phyloP scores from a whole-genome alignment of 2,797 vertebrate species.

The Poeciliopsis paucimaculata region DNA sequence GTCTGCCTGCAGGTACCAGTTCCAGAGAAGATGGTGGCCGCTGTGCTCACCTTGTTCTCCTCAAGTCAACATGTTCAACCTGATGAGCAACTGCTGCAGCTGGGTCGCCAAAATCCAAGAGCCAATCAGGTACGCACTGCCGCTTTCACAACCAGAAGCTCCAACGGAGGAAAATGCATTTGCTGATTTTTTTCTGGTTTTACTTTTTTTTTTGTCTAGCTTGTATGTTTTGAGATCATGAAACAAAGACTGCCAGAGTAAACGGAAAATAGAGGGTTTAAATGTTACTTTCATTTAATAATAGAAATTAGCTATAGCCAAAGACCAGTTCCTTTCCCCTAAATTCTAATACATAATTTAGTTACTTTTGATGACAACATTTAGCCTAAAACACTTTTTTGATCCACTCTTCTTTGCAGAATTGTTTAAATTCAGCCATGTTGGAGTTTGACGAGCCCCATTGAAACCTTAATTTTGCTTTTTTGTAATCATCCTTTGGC shows the following conservation, averaged over 20 bases:
- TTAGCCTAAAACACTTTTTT: background rate
- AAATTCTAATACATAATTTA: background rate
- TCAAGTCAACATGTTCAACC: conserved; percentile 85
- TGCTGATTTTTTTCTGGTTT: background rate
- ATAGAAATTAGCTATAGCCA: background rate
- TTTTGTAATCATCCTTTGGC: background rate
- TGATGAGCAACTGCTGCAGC: conserved; percentile 86
- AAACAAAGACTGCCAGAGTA: background rate
- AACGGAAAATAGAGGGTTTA: background rate
- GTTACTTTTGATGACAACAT: background rate
- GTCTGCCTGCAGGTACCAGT: conserved; percentile 68
- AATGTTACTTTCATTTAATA: background rate
- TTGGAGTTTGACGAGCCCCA: background rate
- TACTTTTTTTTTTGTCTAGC: background rate
- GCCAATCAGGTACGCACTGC: conserved; percentile 78
- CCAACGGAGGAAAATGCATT: background rate
- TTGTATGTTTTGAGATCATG: background rate
- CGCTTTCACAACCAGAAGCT: background rate
- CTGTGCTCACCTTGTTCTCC: conserved; percentile 73
- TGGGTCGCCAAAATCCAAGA: conserved; percentile 83
- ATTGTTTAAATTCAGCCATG: too few species aligned
- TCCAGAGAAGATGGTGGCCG: conserved; percentile 82
- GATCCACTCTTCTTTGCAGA: too few species aligned
- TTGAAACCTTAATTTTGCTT: background rate
- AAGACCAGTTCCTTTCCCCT: background rate